Evolutionary conservation across 2,888 invertebrate genomes (phyloP), one percentile per base, ranked within the genome.

Genomic region (Leucoma salicis): DNA sequence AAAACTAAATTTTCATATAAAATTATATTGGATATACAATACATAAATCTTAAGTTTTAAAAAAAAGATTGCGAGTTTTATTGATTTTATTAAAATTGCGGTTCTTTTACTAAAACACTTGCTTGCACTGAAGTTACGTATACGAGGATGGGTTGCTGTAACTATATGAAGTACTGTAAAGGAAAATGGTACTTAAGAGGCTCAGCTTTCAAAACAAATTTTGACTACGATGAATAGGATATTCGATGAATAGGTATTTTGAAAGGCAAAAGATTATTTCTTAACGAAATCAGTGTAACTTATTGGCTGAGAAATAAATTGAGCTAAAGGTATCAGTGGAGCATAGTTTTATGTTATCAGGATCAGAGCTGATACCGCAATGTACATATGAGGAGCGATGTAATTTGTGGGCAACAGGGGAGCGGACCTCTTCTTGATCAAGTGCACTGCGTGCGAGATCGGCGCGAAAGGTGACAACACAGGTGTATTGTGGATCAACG

Each of bases 381-480:
- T 28, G 56, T 77, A 78, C 2, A 66, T 47, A 8, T 53, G 53
- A 12, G 75, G 59, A 1, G 67, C 50, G 41, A 57, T 37, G 54
- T 55, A 67, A 12, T 62, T 46, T 0, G 67, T 34, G 14, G 62
- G 53, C 27, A 66, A 12, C 34, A 59, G 14, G 31, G 62, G 46
- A 13, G 62, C 66, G 3, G 81, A 79, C 44, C 81, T 66, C 62
- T 81, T 81, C 72, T 81, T 80, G 55, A 80, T 80, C 5, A 74
- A 52, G 46, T 80, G 81, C 31, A 75, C 47, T 14, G 74, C 68
- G 25, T 70, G 66, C 29, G 72, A 54, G 42, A 66, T 28, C 2
- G 62, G 46, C 6, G 62, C 47, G 29, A 42, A n/a, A 14, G 57
- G 53, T 3, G 64, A 49, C 36, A 72, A 27, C 27, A 67, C 37